phyloP scores from a whole-genome alignment of 2,797 vertebrate genomes.

The Argya squamiceps region DNA sequence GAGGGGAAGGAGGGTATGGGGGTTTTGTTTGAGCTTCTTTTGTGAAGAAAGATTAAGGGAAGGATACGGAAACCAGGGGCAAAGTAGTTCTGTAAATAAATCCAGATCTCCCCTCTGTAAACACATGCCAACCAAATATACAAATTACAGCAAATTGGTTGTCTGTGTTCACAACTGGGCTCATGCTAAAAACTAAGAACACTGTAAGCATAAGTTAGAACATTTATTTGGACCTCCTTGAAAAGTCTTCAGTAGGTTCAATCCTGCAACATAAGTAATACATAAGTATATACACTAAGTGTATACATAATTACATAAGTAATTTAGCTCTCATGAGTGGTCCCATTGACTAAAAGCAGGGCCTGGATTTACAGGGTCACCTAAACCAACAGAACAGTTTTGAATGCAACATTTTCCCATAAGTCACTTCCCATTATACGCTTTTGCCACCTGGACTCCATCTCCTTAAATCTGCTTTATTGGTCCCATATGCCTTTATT shows the following conservation, averaged over 20 bases:
- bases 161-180: neutral
- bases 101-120: slow-evolving; percentile 21
- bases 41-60: slow-evolving; percentile 27
- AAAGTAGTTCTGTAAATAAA: slow-evolving; percentile 44
- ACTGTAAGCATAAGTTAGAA: slow-evolving; percentile 10
- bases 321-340: slow-evolving; percentile 60
- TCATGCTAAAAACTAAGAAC: slow-evolving; percentile 26
- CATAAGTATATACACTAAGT: too few relatives aligned
- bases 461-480: slow-evolving; percentile 56
- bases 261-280: slow-evolving; percentile 29
- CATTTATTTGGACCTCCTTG: slow-evolving; percentile 39
- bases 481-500: slow-evolving; percentile 58
- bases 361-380: slow-evolving; percentile 59
- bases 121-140: slow-evolving; percentile 32
- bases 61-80: neutral
- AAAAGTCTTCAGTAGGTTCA: slow-evolving; percentile 53
- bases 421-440: slow-evolving; percentile 65
- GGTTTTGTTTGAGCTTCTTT: slow-evolving; percentile 37
- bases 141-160: slow-evolving; percentile 23
- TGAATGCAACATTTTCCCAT: slow-evolving; percentile 60
- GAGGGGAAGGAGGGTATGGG: neutral
- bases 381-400: slow-evolving; percentile 66
- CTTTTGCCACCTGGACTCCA: slow-evolving; percentile 65
- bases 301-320: too few relatives aligned
- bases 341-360: slow-evolving; percentile 48